Evolutionary conservation across 2,113 vertebrate genomes (phyloP).

Genomic region (Butorides virescens): DNA sequence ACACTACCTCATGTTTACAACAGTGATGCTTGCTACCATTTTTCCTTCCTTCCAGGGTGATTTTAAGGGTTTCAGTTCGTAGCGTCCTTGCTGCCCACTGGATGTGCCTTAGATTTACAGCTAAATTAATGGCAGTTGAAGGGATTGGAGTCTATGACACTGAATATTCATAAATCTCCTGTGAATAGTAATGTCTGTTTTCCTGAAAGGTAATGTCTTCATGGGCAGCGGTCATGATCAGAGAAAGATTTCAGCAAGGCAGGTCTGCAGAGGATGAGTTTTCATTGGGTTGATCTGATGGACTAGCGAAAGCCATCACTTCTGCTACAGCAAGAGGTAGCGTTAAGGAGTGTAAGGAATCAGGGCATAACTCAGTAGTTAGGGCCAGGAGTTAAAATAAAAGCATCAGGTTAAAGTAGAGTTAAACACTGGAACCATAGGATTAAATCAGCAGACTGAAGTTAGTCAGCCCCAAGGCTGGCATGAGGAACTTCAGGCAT

Average conservation of each 20-base stretch:
- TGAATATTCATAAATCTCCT: neutral
- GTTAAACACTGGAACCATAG: neutral
- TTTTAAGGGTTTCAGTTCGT: neutral
- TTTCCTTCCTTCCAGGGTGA: neutral
- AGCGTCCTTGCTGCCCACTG: neutral
- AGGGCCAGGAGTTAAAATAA: neutral
- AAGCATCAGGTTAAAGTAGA: neutral
- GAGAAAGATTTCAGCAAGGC: neutral
- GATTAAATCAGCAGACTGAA: neutral
- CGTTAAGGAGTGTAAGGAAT: neutral
- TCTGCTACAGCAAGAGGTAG: neutral
- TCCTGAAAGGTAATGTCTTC: neutral
- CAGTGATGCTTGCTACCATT: neutral
- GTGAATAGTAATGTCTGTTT: neutral
- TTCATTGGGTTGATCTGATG: neutral
- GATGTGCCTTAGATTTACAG: neutral
- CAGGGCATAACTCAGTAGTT: neutral
- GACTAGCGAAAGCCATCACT: neutral
- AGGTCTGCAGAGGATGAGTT: neutral
- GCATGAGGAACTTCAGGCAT: neutral
- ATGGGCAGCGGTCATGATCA: neutral
- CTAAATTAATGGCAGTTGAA: neutral
- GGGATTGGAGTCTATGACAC: neutral
- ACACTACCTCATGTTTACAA: rapidly evolving
- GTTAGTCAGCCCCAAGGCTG: neutral